These are phyloP conservation scores for Arizona elegans DNA, from an alignment of 2,113 vertebrate genomes.

Conservation along the genomic window DNA sequence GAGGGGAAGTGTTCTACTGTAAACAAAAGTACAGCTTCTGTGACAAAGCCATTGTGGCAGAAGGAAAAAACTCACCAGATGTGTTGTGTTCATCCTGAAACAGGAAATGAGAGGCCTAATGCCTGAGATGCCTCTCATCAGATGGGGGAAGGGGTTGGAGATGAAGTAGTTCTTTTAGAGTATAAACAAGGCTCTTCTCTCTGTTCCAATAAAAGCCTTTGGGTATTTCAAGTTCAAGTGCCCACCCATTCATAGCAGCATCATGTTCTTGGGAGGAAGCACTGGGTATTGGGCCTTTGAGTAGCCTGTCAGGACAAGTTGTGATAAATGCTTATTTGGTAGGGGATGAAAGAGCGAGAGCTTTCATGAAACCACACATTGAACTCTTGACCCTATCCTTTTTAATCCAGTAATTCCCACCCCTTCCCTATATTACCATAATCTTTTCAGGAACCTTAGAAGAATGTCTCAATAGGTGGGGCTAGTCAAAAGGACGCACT, in stretches of 20 bases:
- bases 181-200: not conserved
- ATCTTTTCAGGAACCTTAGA: not conserved
- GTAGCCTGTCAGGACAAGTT: not conserved
- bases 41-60: conserved; percentile 2
- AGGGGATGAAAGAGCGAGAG: not conserved
- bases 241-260: not conserved
- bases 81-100: conserved; percentile 12
- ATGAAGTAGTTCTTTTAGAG: not conserved
- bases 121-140: not conserved
- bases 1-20: not conserved
- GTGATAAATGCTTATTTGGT: not conserved
- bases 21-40: conserved; percentile 3
- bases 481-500: too few species aligned
- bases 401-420: not conserved
- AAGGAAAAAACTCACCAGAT: conserved; percentile 9
- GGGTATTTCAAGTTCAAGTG: not conserved
- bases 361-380: not conserved
- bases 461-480: not conserved
- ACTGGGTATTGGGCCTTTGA: not conserved
- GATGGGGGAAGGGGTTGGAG: not conserved
- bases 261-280: not conserved
- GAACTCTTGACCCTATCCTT: not conserved
- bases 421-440: too few species aligned
- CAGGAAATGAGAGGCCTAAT: conserved; percentile 14
- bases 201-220: not conserved